phyloP scores from a whole-genome alignment of 1,140 invertebrate species.

The Paramacrobiotus metropolitanus region DNA sequence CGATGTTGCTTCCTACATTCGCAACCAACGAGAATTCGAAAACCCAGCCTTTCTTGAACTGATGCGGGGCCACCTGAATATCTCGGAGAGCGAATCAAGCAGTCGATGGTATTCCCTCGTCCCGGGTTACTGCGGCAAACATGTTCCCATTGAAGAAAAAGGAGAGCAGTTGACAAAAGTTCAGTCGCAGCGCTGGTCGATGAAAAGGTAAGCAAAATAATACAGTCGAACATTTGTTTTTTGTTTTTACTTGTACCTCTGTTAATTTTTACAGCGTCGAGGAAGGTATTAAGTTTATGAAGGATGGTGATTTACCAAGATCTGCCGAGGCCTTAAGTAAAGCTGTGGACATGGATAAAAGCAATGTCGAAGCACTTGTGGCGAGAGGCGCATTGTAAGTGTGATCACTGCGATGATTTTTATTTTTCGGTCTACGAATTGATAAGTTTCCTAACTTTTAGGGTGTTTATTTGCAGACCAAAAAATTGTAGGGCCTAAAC shows the following conservation, averaged over 20 bases:
- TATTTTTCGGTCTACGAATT: too few species aligned
- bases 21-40: not conserved
- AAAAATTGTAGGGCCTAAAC: too few species aligned
- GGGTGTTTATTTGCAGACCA: too few species aligned
- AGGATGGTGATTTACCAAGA: not conserved
- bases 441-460: not conserved
- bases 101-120: not conserved
- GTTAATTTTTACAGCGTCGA: not conserved
- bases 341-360: not conserved
- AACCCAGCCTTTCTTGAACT: not conserved
- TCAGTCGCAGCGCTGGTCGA: not conserved
- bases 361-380: not conserved
- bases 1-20: not conserved
- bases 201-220: constrained; percentile 3
- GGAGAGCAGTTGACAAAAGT: not conserved
- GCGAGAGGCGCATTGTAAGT: constrained; percentile 1
- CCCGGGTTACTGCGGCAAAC: not conserved
- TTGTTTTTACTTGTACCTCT: not conserved
- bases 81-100: not conserved
- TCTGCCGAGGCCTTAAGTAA: not conserved
- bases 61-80: not conserved
- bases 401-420: too few species aligned
- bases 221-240: not conserved
- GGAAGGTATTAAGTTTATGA: not conserved
- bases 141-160: not conserved